Conservation (phyloP, 1,140 invertebrate genomes). For the Drosophila bipectinata region DNA sequence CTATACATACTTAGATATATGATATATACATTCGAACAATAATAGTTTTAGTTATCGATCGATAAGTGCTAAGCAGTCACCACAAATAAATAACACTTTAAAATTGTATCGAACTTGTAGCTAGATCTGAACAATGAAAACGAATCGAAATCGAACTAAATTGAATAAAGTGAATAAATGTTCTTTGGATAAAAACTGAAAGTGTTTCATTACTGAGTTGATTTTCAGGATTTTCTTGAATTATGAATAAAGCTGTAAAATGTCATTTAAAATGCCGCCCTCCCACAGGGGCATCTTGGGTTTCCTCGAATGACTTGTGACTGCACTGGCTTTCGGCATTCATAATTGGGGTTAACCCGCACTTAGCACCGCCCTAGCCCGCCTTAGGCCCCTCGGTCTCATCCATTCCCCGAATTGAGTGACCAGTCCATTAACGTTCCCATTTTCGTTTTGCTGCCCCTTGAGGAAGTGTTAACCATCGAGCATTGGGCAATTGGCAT, state of each 20-base stretch:
- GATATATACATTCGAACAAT: conserved; percentile 74
- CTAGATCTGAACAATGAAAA: conserved; percentile 62
- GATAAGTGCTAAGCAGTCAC: conserved; percentile 56
- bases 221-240: not conserved
- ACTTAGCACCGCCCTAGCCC: not conserved
- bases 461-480: conserved; percentile 40
- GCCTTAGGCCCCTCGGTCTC: conserved; percentile 3
- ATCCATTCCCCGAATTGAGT: conserved; percentile 33
- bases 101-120: conserved; percentile 60
- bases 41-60: conserved; percentile 68
- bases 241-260: not conserved
- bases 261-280: conserved; percentile 17
- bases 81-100: conserved; percentile 2
- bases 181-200: conserved; percentile 22
- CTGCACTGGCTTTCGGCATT: conserved; percentile 20
- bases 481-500: conserved; percentile 41
- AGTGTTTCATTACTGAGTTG: conserved; percentile 2
- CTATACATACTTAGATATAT: conserved; percentile 50
- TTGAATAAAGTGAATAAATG: conserved; percentile 47
- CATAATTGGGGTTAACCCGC: conserved; percentile 27
- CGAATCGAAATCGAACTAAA: conserved; percentile 55
- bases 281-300: conserved; percentile 10
- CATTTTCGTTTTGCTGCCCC: conserved; percentile 30
- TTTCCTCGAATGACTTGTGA: conserved; percentile 11
- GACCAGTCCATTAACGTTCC: conserved; percentile 53